Conservation (phyloP, 2,797 vertebrate species). For the Takifugu ocellatus region DNA sequence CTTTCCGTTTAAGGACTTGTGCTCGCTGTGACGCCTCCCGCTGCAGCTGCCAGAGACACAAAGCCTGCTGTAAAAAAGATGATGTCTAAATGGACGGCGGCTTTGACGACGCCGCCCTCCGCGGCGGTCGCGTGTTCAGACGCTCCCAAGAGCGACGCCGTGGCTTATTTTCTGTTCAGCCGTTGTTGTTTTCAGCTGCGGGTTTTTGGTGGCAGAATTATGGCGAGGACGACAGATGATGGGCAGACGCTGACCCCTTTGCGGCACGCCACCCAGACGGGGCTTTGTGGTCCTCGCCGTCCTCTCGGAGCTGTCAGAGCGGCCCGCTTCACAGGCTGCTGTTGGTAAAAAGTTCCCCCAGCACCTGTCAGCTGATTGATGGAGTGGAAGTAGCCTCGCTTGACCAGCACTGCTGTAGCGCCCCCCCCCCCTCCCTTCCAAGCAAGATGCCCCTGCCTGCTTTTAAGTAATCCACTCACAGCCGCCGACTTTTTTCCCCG, state of each 20-base stretch:
- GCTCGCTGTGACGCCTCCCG: not conserved
- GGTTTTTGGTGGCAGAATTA: constrained; percentile 29
- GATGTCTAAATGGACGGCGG: constrained; percentile 15
- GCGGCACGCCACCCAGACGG: constrained; percentile 35
- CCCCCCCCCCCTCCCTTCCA: not conserved
- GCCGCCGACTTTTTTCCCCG: constrained; percentile 32
- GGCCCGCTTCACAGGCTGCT: constrained; percentile 34
- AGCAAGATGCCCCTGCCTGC: constrained; percentile 27
- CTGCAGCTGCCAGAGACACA: constrained; percentile 16
- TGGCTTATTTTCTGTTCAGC: constrained; percentile 8
- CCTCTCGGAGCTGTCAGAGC: constrained; percentile 49
- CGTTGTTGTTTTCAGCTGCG: constrained; percentile 2
- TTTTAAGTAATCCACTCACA: constrained; percentile 24
- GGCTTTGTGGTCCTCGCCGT: constrained; percentile 26
- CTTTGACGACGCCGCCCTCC: constrained; percentile 1
- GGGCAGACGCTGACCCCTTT: constrained; percentile 38
- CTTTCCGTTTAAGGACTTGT: constrained; percentile 11
- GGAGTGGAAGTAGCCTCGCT: constrained; percentile 54
- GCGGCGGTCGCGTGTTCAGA: constrained; percentile 28
- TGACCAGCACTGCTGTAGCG: constrained; percentile 13
- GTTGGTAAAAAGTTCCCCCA: constrained; percentile 33
- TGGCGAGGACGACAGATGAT: constrained; percentile 38
- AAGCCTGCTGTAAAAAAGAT: constrained; percentile 4
- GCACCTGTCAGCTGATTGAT: constrained; percentile 66
- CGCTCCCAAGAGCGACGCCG: constrained; percentile 39